Percentiles rank a stretch among this genome's conserved stretches.
Conservation (phyloP, 2,888 invertebrate species). For the Harpagoxenus sublaevis region DNA sequence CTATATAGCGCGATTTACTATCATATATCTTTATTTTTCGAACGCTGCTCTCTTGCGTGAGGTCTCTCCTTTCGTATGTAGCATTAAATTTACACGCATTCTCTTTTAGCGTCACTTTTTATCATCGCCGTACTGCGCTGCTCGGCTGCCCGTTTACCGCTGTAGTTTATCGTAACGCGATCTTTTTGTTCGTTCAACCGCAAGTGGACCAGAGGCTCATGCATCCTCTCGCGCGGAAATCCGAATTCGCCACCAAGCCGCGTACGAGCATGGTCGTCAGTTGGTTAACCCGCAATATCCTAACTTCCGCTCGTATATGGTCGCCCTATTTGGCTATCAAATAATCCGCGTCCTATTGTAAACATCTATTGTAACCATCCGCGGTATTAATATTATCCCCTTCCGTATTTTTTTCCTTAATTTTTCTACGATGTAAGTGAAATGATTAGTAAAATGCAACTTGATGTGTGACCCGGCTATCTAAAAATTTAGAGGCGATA, state of each 20-base stretch:
- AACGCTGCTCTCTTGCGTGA: neutral
- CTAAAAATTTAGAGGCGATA: neutral
- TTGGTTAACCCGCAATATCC: conserved; percentile 73
- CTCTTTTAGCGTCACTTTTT: conserved; percentile 17
- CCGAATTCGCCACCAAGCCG: conserved; percentile 58
- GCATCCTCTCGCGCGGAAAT: conserved; percentile 45
- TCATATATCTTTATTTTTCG: conserved; percentile 23
- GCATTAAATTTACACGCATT: conserved; percentile 16
- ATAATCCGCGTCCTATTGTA: conserved; percentile 36
- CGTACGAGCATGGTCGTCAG: conserved; percentile 63
- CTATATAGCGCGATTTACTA: neutral
- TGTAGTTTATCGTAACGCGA: conserved; percentile 31
- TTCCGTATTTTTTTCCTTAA: neutral
- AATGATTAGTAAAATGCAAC: neutral
- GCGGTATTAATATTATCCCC: neutral
- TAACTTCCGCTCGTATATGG: conserved; percentile 62
- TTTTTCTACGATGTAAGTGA: neutral
- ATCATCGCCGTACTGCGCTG: conserved; percentile 9
- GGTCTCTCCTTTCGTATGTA: neutral
- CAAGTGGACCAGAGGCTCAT: conserved; percentile 24
- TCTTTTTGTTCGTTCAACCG: conserved; percentile 42
- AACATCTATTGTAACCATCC: conserved; percentile 6
- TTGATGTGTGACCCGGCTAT: neutral
- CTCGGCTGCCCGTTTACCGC: neutral
- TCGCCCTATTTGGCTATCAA: conserved; percentile 38